Evolutionary conservation across 1,140 invertebrate genomes (phyloP).

Genomic region (Plutomurus gul): DNA sequence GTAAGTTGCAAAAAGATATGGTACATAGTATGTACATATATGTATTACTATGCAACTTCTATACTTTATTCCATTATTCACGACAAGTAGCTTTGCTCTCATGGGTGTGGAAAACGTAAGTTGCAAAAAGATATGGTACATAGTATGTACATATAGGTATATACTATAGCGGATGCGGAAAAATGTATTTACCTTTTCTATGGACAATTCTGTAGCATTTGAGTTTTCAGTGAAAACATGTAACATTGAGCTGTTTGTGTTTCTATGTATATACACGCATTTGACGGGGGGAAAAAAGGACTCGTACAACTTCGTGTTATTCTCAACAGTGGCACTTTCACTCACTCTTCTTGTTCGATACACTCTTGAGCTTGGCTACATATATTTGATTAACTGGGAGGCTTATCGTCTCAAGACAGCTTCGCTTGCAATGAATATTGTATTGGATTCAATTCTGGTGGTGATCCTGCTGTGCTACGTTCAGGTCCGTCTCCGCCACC

Average conservation of each 20-base stretch:
- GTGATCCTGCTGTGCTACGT: not conserved
- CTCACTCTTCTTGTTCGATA: not conserved
- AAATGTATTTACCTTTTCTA: no score
- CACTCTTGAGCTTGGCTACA: not conserved
- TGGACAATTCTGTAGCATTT: no score
- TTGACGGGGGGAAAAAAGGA: no score
- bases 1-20: no score
- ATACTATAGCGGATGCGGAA: no score
- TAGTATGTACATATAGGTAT: no score
- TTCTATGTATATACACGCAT: no score
- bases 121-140: no score
- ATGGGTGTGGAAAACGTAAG: conserved; percentile 19
- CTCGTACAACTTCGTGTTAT: not conserved
- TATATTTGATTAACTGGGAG: not conserved
- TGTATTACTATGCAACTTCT: conserved; percentile 18
- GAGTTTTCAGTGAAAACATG: no score
- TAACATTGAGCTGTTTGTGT: no score
- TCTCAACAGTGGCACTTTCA: not conserved
- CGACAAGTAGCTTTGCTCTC: not conserved
- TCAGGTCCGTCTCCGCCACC: not conserved
- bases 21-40: no score
- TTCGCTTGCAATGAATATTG: not conserved
- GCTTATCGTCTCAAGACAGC: not conserved
- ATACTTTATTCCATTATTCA: conserved; percentile 12
- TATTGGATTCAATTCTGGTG: not conserved